These are phyloP conservation scores for Hypsibius dujardini DNA, from an alignment of 1,140 invertebrate genomes.

Conservation along the genomic window DNA sequence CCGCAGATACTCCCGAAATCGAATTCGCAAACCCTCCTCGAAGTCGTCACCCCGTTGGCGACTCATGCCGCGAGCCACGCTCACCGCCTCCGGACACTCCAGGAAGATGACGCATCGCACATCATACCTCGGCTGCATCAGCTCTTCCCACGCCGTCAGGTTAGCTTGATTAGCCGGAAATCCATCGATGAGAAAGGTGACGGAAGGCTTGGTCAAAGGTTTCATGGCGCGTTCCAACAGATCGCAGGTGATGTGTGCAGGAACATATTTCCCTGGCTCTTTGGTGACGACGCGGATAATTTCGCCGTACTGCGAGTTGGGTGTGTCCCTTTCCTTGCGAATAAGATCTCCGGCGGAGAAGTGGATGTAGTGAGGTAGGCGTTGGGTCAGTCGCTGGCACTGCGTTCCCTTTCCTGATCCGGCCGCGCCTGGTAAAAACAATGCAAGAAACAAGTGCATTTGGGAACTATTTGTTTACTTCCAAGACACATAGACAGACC, in stretches of 20 bases:
- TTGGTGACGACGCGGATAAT: neutral
- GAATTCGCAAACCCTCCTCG: neutral
- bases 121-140: neutral
- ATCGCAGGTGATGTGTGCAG: neutral
- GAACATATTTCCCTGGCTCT: neutral
- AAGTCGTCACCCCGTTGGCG: neutral
- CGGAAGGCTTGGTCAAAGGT: neutral
- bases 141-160: neutral
- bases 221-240: neutral
- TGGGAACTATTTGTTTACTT: no score
- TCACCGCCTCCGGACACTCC: neutral
- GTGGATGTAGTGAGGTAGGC: neutral
- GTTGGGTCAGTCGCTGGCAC: neutral
- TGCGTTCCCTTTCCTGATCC: neutral
- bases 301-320: neutral
- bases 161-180: neutral
- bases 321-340: neutral
- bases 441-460: no score
- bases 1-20: neutral
- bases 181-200: neutral
- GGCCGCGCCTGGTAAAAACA: neutral
- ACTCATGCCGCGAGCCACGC: neutral
- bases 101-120: neutral
- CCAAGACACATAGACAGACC: no score
- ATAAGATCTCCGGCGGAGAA: conserved; percentile 2